Evolutionary conservation across 2,888 invertebrate species (phyloP).

Genomic region (Plagiodera versicolora): DNA sequence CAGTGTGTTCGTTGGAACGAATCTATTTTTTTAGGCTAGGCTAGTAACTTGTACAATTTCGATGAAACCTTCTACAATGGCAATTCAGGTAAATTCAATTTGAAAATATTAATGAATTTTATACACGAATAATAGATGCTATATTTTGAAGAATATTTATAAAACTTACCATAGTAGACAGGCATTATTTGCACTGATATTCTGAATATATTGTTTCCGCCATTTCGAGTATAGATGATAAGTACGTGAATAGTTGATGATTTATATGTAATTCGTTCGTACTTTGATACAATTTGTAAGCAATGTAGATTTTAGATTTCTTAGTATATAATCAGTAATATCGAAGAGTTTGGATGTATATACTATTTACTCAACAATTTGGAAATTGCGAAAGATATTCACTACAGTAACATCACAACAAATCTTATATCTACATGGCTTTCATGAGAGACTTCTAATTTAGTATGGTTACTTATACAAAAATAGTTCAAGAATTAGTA

Average conservation of each 20-base stretch:
- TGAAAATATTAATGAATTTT: neutral
- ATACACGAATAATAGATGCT: neutral
- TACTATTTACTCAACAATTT: too few relatives aligned
- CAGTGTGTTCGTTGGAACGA: neutral
- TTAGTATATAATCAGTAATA: too few relatives aligned
- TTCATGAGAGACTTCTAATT: too few relatives aligned
- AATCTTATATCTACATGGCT: neutral
- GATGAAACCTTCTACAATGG: neutral
- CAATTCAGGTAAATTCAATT: neutral
- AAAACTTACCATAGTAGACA: neutral
- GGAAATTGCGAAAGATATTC: too few relatives aligned
- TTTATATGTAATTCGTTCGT: neutral
- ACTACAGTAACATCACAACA: neutral
- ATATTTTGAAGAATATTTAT: neutral
- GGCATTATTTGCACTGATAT: neutral
- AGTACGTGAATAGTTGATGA: neutral
- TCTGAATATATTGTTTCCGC: neutral
- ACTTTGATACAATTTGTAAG: neutral
- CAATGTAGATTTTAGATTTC: neutral
- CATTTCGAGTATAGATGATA: neutral
- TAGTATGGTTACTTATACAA: too few relatives aligned
- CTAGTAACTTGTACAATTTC: constrained; percentile 1
- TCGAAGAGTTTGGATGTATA: too few relatives aligned
- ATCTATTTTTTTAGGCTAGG: neutral
- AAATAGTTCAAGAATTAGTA: too few relatives aligned